These are phyloP conservation scores for Caenorhabditis doughertyi DNA, from an alignment of 2,888 invertebrate genomes.

Conservation along the genomic window DNA sequence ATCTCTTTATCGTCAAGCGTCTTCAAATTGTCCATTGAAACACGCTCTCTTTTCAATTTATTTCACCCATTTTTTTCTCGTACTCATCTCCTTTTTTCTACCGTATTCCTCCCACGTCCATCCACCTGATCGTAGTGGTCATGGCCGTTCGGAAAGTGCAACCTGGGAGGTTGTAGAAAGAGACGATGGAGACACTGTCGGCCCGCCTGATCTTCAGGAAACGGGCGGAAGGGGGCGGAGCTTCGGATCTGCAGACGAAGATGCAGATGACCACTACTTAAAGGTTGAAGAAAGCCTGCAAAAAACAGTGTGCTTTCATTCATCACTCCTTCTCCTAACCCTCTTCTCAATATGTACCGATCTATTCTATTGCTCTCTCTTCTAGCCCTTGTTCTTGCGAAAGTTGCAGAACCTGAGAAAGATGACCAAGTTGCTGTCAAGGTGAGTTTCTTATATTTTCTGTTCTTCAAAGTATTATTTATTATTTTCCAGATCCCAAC, in stretches of 20 bases:
- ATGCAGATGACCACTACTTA: constrained; percentile 54
- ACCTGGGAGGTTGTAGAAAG: constrained; percentile 47
- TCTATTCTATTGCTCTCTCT: constrained; percentile 34
- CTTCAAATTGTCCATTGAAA: constrained; percentile 18
- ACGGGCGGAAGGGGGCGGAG: constrained; percentile 60
- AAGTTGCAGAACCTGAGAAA: constrained; percentile 48
- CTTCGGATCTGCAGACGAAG: constrained; percentile 31
- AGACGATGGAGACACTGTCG: background rate
- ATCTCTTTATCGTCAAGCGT: constrained; percentile 1
- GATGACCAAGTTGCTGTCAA: constrained; percentile 57
- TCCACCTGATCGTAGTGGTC: constrained; percentile 59
- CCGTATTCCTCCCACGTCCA: constrained; percentile 39
- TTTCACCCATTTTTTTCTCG: constrained; percentile 20
- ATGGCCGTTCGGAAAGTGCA: constrained; percentile 65
- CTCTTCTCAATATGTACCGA: constrained; percentile 65
- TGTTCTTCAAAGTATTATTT: background rate
- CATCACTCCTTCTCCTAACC: background rate
- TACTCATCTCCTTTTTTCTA: constrained; percentile 1
- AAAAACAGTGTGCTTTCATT: constrained; percentile 39
- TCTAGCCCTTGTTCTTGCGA: constrained; percentile 22
- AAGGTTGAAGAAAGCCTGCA: constrained; percentile 45
- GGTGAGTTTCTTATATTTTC: constrained; percentile 6
- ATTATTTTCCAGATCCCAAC: constrained; percentile 45
- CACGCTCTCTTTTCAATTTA: constrained; percentile 11
- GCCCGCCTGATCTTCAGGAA: constrained; percentile 63